phyloP scores from a whole-genome alignment of 1,140 invertebrate genomes.

The Ceratosolen fusciceps region DNA sequence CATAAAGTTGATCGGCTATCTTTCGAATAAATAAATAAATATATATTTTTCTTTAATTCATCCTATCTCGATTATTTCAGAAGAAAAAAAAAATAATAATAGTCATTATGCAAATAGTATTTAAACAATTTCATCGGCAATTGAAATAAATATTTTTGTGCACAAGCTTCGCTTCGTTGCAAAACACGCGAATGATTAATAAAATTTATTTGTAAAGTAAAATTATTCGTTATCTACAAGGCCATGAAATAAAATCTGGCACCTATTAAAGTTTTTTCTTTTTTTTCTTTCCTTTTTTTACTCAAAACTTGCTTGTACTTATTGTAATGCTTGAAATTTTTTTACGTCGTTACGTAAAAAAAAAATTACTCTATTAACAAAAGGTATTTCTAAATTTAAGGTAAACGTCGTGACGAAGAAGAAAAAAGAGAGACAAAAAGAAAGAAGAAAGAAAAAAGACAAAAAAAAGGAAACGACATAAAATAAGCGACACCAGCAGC shows the following conservation, averaged over 20 bases:
- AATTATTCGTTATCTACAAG: neutral
- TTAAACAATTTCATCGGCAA: neutral
- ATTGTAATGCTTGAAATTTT: neutral
- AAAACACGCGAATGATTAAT: neutral
- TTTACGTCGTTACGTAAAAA: too few relatives aligned
- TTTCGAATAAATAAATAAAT: too few relatives aligned
- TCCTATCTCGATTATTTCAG: neutral
- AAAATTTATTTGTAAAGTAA: neutral
- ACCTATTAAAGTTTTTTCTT: too few relatives aligned
- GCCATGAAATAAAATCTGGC: neutral
- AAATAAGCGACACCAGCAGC: neutral
- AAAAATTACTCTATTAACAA: neutral
- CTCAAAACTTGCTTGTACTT: too few relatives aligned
- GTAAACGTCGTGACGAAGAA: neutral
- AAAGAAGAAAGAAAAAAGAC: too few relatives aligned
- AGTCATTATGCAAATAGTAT: slow-evolving; percentile 1
- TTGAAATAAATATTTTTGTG: neutral
- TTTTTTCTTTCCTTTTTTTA: too few relatives aligned
- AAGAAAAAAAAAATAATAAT: neutral
- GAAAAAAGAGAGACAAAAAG: too few relatives aligned
- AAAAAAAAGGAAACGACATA: too few relatives aligned
- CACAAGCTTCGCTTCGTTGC: neutral
- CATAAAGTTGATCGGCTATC: too few relatives aligned
- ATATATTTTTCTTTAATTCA: too few relatives aligned
- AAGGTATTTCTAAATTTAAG: neutral